These are phyloP conservation scores for Nymphicus hollandicus DNA, from an alignment of 2,113 vertebrate species.

Conservation along the genomic window DNA sequence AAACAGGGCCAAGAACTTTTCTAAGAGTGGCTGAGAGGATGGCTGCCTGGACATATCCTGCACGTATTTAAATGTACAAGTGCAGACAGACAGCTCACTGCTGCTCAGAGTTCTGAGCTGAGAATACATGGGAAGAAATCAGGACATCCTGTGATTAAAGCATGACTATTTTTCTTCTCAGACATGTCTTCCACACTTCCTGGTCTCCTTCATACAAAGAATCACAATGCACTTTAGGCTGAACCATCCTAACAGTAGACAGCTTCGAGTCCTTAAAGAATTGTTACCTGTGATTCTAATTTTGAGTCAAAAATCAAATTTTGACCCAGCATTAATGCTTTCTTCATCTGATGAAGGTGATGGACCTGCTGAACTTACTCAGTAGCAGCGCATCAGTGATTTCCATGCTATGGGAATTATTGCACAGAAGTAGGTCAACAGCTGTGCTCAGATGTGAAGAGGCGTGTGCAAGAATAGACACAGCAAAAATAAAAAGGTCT, in stretches of 20 bases:
- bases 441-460: constrained; percentile 27
- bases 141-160: neutral
- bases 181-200: neutral
- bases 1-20: neutral
- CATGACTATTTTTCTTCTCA: neutral
- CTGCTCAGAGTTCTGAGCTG: neutral
- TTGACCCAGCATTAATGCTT: neutral
- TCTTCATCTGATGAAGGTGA: neutral
- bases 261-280: neutral
- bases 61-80: neutral
- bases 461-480: constrained; percentile 28
- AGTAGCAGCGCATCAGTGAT: neutral
- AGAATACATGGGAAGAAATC: neutral
- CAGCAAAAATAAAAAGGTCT: neutral
- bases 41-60: neutral
- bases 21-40: neutral
- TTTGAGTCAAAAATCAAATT: constrained; percentile 11
- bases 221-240: neutral
- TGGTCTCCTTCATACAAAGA: neutral
- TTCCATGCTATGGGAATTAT: neutral
- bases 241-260: neutral
- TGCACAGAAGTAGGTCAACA: constrained; percentile 35
- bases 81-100: neutral
- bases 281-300: neutral
- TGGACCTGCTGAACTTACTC: neutral